A percentile compares a stretch with the other conserved stretches of the same genome.
Evolutionary conservation across 2,888 invertebrate species (phyloP).

Genomic region (Drosophila anceps): DNA sequence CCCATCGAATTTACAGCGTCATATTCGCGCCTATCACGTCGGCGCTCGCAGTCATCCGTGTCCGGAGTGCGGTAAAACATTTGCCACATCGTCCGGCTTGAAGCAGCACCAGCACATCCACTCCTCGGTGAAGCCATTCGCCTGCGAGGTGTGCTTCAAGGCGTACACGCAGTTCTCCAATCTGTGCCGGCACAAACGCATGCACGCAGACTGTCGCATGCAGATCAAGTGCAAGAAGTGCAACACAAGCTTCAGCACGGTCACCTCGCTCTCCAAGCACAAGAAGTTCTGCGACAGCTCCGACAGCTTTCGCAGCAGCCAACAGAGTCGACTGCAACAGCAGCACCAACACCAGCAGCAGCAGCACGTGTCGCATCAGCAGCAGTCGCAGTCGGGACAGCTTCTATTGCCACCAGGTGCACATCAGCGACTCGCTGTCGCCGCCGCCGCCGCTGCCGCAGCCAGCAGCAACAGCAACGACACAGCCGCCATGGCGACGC

Average conservation of each 20-base stretch:
- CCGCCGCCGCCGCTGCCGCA: constrained; percentile 79
- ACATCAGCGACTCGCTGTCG: constrained; percentile 43
- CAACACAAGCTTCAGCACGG: constrained; percentile 95
- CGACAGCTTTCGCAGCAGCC: constrained; percentile 67
- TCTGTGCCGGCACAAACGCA: constrained; percentile 99
- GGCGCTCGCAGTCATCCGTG: constrained; percentile 99
- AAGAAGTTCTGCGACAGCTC: constrained; percentile 97
- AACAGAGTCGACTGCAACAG: constrained; percentile 40
- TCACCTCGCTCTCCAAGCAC: constrained; percentile 96
- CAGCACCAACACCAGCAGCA: constrained; percentile 45
- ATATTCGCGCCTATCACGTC: constrained; percentile 97
- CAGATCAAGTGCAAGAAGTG: constrained; percentile 98
- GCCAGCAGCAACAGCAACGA: constrained; percentile 26
- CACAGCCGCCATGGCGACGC: constrained; percentile 86
- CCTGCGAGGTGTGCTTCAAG: constrained; percentile 98
- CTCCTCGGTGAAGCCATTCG: constrained; percentile 98
- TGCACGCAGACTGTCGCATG: constrained; percentile 98
- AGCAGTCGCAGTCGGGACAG: constrained; percentile 83
- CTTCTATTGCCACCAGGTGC: constrained; percentile 43
- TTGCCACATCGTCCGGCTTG: constrained; percentile 98
- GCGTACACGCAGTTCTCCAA: constrained; percentile 99
- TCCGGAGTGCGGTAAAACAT: constrained; percentile 99
- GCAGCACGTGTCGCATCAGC: constrained; percentile 71
- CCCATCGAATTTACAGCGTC: constrained; percentile 97
- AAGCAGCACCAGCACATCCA: constrained; percentile 99